Conservation (phyloP, 2,797 vertebrate species). For the Cryptoblepharus egeriae region DNA sequence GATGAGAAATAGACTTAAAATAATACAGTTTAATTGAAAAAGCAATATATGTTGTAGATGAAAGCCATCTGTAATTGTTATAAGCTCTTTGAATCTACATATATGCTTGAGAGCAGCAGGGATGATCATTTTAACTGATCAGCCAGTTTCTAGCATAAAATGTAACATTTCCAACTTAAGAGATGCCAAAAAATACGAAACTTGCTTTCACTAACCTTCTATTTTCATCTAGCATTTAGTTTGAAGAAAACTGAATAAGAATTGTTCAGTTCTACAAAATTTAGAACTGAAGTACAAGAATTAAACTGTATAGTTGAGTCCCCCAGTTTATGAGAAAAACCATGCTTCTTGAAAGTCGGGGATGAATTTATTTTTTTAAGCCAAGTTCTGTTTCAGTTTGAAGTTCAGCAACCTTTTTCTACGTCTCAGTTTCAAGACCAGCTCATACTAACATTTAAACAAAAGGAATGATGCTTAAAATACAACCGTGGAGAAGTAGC, state of each 20-base stretch:
- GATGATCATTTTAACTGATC: neutral
- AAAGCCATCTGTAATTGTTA: neutral
- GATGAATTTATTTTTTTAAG: neutral
- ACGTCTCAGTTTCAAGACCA: neutral
- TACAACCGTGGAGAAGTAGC: too few relatives aligned
- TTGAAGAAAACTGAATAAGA: neutral
- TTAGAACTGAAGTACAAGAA: too few relatives aligned
- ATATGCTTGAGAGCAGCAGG: neutral
- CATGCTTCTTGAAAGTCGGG: too few relatives aligned
- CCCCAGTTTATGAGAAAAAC: too few relatives aligned
- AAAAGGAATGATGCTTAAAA: too few relatives aligned
- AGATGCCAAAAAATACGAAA: neutral
- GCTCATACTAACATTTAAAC: too few relatives aligned
- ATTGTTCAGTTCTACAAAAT: too few relatives aligned
- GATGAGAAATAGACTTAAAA: neutral
- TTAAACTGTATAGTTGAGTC: neutral
- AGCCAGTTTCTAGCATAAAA: neutral
- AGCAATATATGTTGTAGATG: neutral
- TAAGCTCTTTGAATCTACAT: neutral
- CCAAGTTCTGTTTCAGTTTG: neutral
- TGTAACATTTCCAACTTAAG: neutral
- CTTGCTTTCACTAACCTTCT: neutral
- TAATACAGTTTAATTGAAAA: conserved; percentile 31
- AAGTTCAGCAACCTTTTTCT: neutral
- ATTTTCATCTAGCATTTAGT: neutral